Conservation (phyloP, 2,888 invertebrate genomes). For the Drosophila parthenogenetica region DNA sequence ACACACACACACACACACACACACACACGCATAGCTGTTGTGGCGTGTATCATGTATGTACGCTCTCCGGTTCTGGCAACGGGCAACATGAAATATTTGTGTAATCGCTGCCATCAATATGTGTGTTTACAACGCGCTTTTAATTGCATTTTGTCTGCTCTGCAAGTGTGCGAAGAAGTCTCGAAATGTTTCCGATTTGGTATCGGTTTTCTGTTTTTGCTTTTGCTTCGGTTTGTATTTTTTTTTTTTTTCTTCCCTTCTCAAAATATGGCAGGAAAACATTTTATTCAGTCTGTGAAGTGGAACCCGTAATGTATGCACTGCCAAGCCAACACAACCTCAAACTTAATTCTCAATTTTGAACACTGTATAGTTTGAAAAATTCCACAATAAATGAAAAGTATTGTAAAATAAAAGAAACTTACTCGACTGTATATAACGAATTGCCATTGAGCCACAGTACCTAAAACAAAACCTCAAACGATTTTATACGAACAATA, state of each 20-base stretch:
- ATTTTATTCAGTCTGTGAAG: conserved; percentile 20
- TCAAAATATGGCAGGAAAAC: conserved; percentile 18
- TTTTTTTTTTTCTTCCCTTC: background rate
- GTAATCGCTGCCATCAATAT: conserved; percentile 57
- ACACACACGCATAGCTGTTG: conserved; percentile 5
- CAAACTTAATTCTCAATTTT: background rate
- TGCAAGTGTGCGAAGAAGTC: conserved; percentile 8
- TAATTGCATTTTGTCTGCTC: conserved; percentile 58
- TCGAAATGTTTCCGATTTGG: conserved; percentile 31
- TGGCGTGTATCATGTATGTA: conserved; percentile 28
- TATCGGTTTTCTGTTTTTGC: conserved; percentile 1
- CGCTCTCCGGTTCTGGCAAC: background rate
- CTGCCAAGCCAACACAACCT: background rate
- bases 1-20: background rate
- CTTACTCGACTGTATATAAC: background rate
- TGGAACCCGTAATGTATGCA: conserved; percentile 9
- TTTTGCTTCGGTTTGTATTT: background rate
- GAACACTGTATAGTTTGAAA: background rate
- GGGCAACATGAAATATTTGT: conserved; percentile 48
- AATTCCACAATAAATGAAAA: background rate
- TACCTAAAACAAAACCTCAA: background rate
- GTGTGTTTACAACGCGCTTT: conserved; percentile 59
- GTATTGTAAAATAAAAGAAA: background rate
- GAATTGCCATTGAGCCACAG: background rate
- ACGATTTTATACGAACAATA: background rate